Evolutionary conservation across 1,140 invertebrate genomes (phyloP).

Genomic region (Drosophila parabipectinata): DNA sequence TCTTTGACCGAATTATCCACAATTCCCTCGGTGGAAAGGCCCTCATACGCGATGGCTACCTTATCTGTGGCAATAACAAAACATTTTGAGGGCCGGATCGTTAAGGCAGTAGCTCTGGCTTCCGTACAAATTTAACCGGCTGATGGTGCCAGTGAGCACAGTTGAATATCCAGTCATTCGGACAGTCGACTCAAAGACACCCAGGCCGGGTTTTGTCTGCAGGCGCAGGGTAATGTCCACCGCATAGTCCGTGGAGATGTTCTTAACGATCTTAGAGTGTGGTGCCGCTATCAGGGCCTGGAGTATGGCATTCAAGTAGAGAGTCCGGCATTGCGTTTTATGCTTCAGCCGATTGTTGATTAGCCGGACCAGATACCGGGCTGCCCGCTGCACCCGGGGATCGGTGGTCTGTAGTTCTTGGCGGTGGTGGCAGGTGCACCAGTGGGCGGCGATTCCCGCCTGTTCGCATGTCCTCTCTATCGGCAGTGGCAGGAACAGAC

Average conservation of each 20-base stretch:
- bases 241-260: constrained; percentile 82
- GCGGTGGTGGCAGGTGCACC: constrained; percentile 92
- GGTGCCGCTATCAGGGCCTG: constrained; percentile 70
- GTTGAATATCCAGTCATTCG: constrained; percentile 84
- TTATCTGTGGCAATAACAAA: constrained; percentile 88
- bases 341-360: constrained; percentile 87
- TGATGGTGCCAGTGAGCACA: constrained; percentile 88
- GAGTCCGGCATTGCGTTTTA: constrained; percentile 86
- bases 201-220: constrained; percentile 88
- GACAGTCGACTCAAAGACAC: constrained; percentile 91
- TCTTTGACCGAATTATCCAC: constrained; percentile 28
- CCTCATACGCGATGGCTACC: too few relatives aligned
- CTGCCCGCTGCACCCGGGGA: constrained; percentile 84
- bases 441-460: constrained; percentile 91
- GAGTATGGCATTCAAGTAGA: constrained; percentile 80
- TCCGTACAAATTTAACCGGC: constrained; percentile 92
- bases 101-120: constrained; percentile 91
- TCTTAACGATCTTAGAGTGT: constrained; percentile 74
- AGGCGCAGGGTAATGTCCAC: constrained; percentile 88
- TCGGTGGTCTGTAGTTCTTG: constrained; percentile 85
- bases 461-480: constrained; percentile 89
- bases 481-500: constrained; percentile 90
- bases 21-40: neutral
- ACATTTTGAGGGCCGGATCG: constrained; percentile 90
- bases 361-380: constrained; percentile 86